phyloP scores from a whole-genome alignment of 2,797 vertebrate genomes.

The Poeciliopsis turneri region DNA sequence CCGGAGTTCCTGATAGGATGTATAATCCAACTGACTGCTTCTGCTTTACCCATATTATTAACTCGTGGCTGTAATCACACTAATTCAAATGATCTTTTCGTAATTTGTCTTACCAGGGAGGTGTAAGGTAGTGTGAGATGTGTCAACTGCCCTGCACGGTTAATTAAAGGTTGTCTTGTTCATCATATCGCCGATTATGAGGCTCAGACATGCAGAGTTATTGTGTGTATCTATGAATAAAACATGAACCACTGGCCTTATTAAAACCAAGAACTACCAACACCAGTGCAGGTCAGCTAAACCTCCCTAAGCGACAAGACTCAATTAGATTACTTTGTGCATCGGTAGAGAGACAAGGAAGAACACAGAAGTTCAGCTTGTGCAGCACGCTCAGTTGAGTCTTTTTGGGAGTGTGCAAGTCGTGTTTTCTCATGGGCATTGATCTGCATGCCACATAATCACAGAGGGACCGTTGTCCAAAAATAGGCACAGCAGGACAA shows the following conservation, averaged over 20 bases:
- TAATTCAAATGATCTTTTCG: slow-evolving; percentile 9
- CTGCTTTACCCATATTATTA: slow-evolving; percentile 8
- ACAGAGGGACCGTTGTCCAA: not conserved
- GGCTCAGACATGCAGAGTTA: slow-evolving; percentile 17
- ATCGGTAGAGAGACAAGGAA: not conserved
- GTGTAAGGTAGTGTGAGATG: slow-evolving; percentile 2
- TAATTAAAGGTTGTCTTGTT: slow-evolving; percentile 24
- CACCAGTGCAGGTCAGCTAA: slow-evolving; percentile 25
- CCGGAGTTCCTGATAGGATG: not conserved
- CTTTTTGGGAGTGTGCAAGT: not conserved
- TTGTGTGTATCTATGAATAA: slow-evolving; percentile 57
- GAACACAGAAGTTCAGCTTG: not conserved
- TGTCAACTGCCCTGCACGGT: slow-evolving; percentile 8
- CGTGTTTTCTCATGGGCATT: not conserved
- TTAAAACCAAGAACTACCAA: slow-evolving; percentile 57
- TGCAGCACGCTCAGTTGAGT: not conserved
- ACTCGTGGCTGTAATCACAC: slow-evolving; percentile 5
- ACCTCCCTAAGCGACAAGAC: slow-evolving; percentile 41
- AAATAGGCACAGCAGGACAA: not conserved
- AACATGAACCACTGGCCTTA: slow-evolving; percentile 61
- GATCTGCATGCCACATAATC: not conserved
- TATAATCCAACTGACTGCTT: slow-evolving; percentile 17
- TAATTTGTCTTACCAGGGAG: slow-evolving; percentile 13
- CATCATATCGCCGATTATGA: slow-evolving; percentile 17
- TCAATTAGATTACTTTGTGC: slow-evolving; percentile 26